Base-by-base conservation (phyloP, 2,113 vertebrate genomes). In the Rostratula benghalensis region DNA sequence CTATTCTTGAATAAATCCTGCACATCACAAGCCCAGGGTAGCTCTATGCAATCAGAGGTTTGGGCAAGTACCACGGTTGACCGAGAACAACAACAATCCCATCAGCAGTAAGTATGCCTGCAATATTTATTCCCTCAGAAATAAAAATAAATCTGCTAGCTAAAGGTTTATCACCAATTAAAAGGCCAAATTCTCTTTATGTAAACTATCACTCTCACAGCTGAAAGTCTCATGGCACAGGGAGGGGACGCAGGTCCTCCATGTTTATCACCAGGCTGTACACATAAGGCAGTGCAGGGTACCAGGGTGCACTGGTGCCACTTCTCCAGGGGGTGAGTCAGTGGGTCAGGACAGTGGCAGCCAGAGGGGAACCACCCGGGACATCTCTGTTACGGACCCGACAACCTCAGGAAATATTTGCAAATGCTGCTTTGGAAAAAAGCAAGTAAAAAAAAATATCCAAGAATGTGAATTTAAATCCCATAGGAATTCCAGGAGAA, bases 181-280 rank as follows among this genome's bases (percentile, higher is more conserved):
- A 61, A 85, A 82, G 53, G 57, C 21, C 24, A 43, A 54, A 87
- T 41, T 13, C 53, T 8, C 83, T 81, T 28, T 25, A 41, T 4
- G 33, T 6, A 20, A 84, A 71, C 7, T 4, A 14, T 13, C 3
- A 0, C 43, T 64, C 30, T 76, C 16, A 6, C 69, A 70, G 6
- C 64, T 7, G 50, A 17, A 50, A 77, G 59, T 41, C 56, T 41
- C 31, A 4, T 0, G 3, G 73, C 51, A 21, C 16, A 27, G 30
- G 0, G 0, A 31, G n/a, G 60, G 59, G 45, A 74, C 1, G 0
- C 1, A 2, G 27, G 9, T 61, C 56, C 71, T 30, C 3, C 4
- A 0, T 8, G 60, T 27, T 33, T 54, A 13, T 59, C 68, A 27
- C 46, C 7, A 0, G 9, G 50, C 48, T 6, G 9, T 1, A 31